A percentile compares a stretch with the other conserved stretches of the same genome.
These are phyloP conservation scores for Octodonta nipae DNA, from an alignment of 2,888 invertebrate species.

Conservation along the genomic window DNA sequence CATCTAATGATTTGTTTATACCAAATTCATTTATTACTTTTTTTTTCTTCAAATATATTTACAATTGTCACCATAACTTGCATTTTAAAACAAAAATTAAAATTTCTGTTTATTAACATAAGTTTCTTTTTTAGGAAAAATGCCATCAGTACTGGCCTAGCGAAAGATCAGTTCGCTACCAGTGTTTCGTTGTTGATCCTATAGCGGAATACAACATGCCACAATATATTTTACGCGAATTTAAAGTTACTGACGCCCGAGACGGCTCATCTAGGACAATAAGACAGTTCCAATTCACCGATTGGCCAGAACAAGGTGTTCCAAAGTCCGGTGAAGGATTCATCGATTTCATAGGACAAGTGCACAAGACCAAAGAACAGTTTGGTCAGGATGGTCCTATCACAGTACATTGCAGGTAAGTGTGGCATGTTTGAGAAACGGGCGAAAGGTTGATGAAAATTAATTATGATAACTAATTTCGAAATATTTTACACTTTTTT, in stretches of 20 bases:
- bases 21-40: no score
- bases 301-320: slow-evolving; percentile 93
- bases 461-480: background rate
- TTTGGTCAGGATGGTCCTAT: slow-evolving; percentile 99
- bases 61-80: no score
- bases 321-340: slow-evolving; percentile 97
- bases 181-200: slow-evolving; percentile 96
- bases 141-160: slow-evolving; percentile 99
- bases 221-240: slow-evolving; percentile 94
- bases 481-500: no score
- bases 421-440: no score
- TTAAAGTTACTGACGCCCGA: slow-evolving; percentile 95
- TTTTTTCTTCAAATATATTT: no score
- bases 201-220: slow-evolving; percentile 99
- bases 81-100: no score
- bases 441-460: background rate
- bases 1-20: no score
- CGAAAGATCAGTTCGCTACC: slow-evolving; percentile 91
- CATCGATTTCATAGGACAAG: slow-evolving; percentile 98
- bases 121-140: slow-evolving; percentile 63
- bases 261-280: slow-evolving; percentile 93
- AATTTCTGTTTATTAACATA: no score
- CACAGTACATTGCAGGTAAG: slow-evolving; percentile 87
- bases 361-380: slow-evolving; percentile 99
- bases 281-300: slow-evolving; percentile 90